Conservation (phyloP, 2,888 invertebrate genomes). For the Sepioteuthis lessoniana region DNA sequence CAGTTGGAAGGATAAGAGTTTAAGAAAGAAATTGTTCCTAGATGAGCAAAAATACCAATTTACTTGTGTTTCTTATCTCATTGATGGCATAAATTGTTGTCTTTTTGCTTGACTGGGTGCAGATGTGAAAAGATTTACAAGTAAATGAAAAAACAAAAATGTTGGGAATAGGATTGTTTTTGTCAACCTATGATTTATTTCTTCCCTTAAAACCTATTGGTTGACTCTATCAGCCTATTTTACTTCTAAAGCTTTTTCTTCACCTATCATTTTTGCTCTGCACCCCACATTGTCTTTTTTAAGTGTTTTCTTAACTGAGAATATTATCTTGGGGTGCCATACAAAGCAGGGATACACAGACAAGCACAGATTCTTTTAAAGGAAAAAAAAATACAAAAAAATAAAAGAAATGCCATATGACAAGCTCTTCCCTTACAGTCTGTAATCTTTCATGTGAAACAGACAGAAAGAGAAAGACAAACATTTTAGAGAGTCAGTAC, state of each 20-base stretch:
- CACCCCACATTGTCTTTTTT: background rate
- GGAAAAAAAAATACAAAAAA: too few relatives aligned
- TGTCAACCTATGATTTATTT: background rate
- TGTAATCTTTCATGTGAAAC: background rate
- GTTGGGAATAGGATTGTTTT: too few relatives aligned
- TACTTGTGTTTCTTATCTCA: background rate
- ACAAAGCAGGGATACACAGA: background rate
- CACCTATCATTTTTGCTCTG: background rate
- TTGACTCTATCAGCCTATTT: background rate
- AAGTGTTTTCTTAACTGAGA: background rate
- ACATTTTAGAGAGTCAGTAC: background rate
- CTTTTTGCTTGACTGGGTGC: constrained; percentile 20
- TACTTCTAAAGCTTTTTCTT: background rate
- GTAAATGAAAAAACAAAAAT: background rate
- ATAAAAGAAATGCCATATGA: too few relatives aligned
- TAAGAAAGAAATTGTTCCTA: background rate
- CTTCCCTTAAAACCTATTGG: background rate
- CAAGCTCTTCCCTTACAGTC: background rate
- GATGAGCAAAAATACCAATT: background rate
- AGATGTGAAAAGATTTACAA: background rate
- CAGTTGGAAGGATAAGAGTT: background rate
- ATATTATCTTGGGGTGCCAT: background rate
- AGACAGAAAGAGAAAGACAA: background rate
- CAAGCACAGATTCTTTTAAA: too few relatives aligned
- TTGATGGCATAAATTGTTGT: background rate